A percentile compares a stretch with the other conserved stretches of the same genome.
These are phyloP conservation scores for Drosophila lini DNA, from an alignment of 1,140 invertebrate species.

Conservation along the genomic window DNA sequence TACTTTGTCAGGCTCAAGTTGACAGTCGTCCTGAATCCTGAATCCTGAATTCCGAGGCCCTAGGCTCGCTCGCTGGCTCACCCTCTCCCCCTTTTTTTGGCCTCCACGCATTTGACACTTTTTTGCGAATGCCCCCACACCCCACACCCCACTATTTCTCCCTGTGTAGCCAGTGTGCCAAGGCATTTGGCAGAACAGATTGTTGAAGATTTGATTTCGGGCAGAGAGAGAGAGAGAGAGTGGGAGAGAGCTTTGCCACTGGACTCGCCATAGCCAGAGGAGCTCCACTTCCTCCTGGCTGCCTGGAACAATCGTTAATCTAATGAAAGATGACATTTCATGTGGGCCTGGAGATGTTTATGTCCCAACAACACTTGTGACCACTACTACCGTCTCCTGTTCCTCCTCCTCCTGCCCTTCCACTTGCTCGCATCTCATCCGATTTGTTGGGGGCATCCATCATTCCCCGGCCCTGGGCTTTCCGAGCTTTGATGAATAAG, in stretches of 20 bases:
- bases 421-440: constrained; percentile 39
- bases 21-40: constrained; percentile 67
- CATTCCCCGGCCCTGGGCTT: constrained; percentile 41
- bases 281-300: not conserved
- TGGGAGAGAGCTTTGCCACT: constrained; percentile 21
- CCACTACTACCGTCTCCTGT: constrained; percentile 7
- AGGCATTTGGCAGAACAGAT: constrained; percentile 72
- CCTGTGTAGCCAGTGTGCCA: constrained; percentile 27
- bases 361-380: constrained; percentile 52
- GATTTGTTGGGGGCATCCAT: constrained; percentile 70
- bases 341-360: constrained; percentile 47
- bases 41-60: constrained; percentile 16
- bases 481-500: constrained; percentile 64
- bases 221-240: constrained; percentile 40
- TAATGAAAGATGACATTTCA: constrained; percentile 78
- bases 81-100: not conserved
- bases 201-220: constrained; percentile 78
- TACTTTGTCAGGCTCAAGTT: constrained; percentile 82
- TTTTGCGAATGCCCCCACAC: constrained; percentile 36
- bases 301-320: constrained; percentile 71
- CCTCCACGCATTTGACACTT: constrained; percentile 73
- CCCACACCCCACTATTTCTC: not conserved
- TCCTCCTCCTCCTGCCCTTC: constrained; percentile 5
- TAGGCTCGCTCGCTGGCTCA: not conserved
- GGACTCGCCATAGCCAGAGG: constrained; percentile 1